Evolutionary conservation across 2,113 vertebrate genomes (phyloP), one percentile per base, ranked within the genome.

Genomic region (Rhinolophus sinicus): DNA sequence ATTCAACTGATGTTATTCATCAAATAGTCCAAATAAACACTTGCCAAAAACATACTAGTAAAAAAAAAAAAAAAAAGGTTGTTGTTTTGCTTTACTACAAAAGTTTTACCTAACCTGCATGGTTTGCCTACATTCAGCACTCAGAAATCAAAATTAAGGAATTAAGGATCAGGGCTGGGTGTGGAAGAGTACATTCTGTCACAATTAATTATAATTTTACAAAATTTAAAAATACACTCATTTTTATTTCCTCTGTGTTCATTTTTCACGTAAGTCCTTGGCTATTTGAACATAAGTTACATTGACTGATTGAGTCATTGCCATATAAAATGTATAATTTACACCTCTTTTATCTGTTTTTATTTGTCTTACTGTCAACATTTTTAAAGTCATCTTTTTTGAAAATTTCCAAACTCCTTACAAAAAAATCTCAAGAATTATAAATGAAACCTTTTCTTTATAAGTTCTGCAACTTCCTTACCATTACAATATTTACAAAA

Each of bases 21-120:
- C n/a, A 73, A 88, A 65, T 2, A 91, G 60, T 80, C 24, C 69
- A 89, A 93, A 95, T 60, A 96, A 73, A 92, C 54, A 75, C 8
- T 76, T 50, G 70, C 2, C 28, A 64, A 88, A 91, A 64, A 35
- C 1, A 47, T 22, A 54, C 16, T 50, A 64, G 28, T 38, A 13
- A 24, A 82, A 22, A 64, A 54, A 65, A 60, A 60, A 64, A 21
- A 84, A 50, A 76, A 73, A 64, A 80, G 30, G 11, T 40, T 72
- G 7, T 40, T 44, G 50, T 52, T 95, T 90, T 91, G n/a, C 56
- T 94, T 94, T 44, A 75, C 8, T 58, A 47, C 10, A 50, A 35
- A 76, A 90, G 24, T 73, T 82, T 82, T 35, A 28, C 50, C 28
- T 69, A 72, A 62, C 18, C 30, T 15, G 19, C 6, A 18, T 11